A percentile compares a stretch with the other conserved stretches of the same genome.
phyloP scores from a whole-genome alignment of 2,113 vertebrate genomes.

The Etheostoma cragini region DNA sequence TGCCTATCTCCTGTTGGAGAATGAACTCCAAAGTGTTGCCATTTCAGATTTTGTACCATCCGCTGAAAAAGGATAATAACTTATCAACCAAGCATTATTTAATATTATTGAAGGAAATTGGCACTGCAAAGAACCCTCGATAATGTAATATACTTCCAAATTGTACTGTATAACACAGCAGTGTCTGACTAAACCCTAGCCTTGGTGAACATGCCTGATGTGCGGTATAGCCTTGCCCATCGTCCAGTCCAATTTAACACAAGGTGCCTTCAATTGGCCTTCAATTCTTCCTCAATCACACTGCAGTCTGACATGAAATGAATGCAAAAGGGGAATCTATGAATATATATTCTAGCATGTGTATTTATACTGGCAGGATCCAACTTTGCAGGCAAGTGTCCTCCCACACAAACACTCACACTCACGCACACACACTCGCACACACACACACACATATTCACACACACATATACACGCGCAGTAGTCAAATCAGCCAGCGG shows the following conservation, averaged over 20 bases:
- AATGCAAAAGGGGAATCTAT: slow-evolving; percentile 4
- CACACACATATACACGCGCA: slow-evolving; percentile 13
- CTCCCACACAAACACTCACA: neutral
- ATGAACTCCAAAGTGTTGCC: neutral
- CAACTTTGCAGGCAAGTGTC: slow-evolving; percentile 6
- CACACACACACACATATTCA: neutral
- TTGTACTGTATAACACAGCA: neutral
- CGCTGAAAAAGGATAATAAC: neutral
- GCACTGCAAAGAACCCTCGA: neutral
- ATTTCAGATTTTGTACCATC: neutral
- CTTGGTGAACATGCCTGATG: neutral
- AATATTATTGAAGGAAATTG: neutral
- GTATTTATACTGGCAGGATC: slow-evolving; percentile 1
- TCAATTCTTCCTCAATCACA: neutral
- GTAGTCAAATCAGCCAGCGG: slow-evolving; percentile 4
- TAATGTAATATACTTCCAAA: neutral
- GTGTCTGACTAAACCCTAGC: neutral
- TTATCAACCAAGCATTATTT: neutral
- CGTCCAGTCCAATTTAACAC: neutral
- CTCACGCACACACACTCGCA: neutral
- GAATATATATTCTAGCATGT: slow-evolving; percentile 7
- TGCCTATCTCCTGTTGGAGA: neutral
- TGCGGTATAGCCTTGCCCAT: neutral
- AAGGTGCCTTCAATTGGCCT: neutral
- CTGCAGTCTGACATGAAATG: neutral